Evolutionary conservation across 1,140 invertebrate species (phyloP).

Genomic region (Rhyzopertha dominica): DNA sequence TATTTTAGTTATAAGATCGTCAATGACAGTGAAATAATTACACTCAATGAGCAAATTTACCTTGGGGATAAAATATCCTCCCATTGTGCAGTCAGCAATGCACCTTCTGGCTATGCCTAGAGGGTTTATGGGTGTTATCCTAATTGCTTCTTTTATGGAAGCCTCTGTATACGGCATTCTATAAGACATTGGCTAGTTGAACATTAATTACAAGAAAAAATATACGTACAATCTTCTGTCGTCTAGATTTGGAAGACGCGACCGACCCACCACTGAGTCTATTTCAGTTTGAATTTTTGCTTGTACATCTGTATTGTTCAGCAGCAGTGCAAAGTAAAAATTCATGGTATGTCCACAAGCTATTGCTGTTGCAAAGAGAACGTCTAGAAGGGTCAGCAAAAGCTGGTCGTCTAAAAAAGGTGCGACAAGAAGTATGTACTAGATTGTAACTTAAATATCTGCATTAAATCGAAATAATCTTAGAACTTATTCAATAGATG

Average conservation of each 20-base stretch:
- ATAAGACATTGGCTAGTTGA: conserved; percentile 9
- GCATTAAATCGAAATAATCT: too few species aligned
- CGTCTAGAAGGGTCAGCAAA: conserved; percentile 48
- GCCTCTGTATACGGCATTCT: conserved; percentile 51
- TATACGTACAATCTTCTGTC: conserved; percentile 44
- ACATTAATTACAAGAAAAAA: conserved; percentile 1
- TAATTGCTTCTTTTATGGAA: conserved; percentile 46
- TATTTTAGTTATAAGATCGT: too few species aligned
- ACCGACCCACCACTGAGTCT: conserved; percentile 48
- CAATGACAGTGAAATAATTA: too few species aligned
- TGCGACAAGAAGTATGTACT: conserved; percentile 13
- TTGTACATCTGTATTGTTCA: conserved; percentile 55
- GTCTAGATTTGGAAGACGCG: conserved; percentile 42
- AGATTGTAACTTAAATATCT: too few species aligned
- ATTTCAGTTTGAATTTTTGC: conserved; percentile 56
- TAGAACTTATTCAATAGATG: too few species aligned
- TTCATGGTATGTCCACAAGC: conserved; percentile 59
- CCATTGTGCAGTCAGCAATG: conserved; percentile 40
- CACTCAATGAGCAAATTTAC: too few species aligned
- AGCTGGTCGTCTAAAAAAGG: conserved; percentile 50
- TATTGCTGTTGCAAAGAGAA: conserved; percentile 60
- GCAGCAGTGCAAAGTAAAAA: conserved; percentile 52
- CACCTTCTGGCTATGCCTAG: conserved; percentile 46
- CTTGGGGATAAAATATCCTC: conserved; percentile 50
- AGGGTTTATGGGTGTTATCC: conserved; percentile 48